Evolutionary conservation across 2,888 invertebrate species (phyloP).

Genomic region (Eupithecia inturbata): DNA sequence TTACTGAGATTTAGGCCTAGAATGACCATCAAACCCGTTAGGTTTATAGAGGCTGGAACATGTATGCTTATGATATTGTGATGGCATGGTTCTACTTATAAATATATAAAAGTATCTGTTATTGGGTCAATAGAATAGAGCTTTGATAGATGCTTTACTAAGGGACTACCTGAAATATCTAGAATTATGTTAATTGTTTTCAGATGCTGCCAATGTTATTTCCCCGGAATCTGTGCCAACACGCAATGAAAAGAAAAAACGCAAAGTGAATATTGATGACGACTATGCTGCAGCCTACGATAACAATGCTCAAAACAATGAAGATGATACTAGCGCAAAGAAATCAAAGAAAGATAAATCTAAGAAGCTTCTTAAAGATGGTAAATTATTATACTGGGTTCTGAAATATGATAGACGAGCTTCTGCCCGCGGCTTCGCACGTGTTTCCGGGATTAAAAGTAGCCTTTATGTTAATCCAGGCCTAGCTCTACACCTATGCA

Average conservation of each 20-base stretch:
- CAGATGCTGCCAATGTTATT: slow-evolving; percentile 5
- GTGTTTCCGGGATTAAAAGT: neutral
- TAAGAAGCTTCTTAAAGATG: slow-evolving; percentile 12
- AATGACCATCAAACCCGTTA: too few species aligned
- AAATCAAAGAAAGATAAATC: slow-evolving; percentile 35
- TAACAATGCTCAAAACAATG: slow-evolving; percentile 7
- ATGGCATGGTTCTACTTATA: too few species aligned
- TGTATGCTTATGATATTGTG: too few species aligned
- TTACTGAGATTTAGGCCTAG: too few species aligned
- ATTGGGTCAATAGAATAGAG: too few species aligned
- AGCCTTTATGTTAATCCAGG: neutral
- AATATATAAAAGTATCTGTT: too few species aligned
- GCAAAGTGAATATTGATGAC: slow-evolving; percentile 21
- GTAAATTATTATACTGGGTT: slow-evolving; percentile 5
- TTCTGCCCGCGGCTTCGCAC: neutral
- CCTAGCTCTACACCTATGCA: too few species aligned
- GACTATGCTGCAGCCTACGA: slow-evolving; percentile 19
- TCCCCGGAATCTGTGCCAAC: slow-evolving; percentile 6
- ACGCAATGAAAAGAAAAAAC: slow-evolving; percentile 38
- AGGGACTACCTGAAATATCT: too few species aligned
- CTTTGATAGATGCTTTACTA: too few species aligned
- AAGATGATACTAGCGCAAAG: slow-evolving; percentile 14
- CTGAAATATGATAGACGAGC: neutral
- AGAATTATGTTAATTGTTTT: neutral
- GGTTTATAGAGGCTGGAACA: too few species aligned